These are phyloP conservation scores for Automeris io DNA, from an alignment of 2,888 invertebrate genomes.

Conservation along the genomic window DNA sequence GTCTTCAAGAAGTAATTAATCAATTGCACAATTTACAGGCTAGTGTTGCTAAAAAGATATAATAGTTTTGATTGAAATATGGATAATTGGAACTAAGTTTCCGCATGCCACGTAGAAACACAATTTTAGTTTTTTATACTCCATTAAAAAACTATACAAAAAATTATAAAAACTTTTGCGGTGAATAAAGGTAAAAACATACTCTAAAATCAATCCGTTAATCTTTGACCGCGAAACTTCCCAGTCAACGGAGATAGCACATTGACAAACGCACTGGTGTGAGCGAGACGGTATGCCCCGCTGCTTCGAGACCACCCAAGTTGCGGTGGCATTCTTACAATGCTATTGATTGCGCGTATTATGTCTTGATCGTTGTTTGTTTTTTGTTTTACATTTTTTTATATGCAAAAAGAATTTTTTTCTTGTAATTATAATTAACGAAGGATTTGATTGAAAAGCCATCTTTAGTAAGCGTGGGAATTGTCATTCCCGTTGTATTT, in stretches of 20 bases:
- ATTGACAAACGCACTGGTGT: conserved; percentile 13
- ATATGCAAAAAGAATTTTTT: conserved; percentile 22
- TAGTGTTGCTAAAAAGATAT: too few relatives aligned
- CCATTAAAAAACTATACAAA: too few relatives aligned
- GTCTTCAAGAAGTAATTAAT: too few relatives aligned
- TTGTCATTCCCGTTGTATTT: too few relatives aligned
- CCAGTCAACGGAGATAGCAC: conserved; percentile 16
- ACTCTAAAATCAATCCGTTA: conserved; percentile 9
- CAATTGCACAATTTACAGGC: too few relatives aligned
- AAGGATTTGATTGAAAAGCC: background rate
- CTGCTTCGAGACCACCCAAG: conserved; percentile 65
- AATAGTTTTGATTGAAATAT: too few relatives aligned
- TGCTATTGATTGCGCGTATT: conserved; percentile 38
- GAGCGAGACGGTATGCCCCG: conserved; percentile 26
- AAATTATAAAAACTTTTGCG: background rate
- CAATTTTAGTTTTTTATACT: too few relatives aligned
- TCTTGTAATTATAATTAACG: conserved; percentile 17
- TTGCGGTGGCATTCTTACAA: conserved; percentile 48
- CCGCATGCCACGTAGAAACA: too few relatives aligned
- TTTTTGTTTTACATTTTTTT: conserved; percentile 31
- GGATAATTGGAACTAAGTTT: too few relatives aligned
- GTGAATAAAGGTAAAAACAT: conserved; percentile 1
- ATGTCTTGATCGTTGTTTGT: conserved; percentile 57
- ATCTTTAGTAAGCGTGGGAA: background rate
- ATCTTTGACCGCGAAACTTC: conserved; percentile 42